Evolutionary conservation across 2,113 vertebrate genomes (phyloP).

Genomic region (Upupa epops): DNA sequence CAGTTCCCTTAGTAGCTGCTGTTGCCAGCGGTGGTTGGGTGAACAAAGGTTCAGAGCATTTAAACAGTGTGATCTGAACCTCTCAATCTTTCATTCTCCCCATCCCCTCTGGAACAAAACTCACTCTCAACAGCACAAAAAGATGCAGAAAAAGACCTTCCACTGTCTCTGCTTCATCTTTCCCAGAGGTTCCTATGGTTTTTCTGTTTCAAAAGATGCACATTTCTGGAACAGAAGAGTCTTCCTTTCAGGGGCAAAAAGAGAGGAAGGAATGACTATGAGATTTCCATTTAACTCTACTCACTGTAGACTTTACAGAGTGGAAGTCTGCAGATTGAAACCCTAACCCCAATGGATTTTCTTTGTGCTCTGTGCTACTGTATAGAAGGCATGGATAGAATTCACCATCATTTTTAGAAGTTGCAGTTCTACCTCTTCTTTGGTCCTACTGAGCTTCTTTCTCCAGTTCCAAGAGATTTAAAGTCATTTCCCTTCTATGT

Average conservation of each 20-base stretch:
- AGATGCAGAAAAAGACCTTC: neutral
- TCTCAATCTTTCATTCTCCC: neutral
- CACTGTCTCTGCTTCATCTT: neutral
- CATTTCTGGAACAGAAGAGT: neutral
- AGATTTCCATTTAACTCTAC: neutral
- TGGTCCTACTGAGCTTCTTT: neutral
- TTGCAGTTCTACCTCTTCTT: neutral
- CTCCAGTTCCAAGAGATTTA: neutral
- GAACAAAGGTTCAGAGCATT: neutral
- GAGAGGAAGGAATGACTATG: neutral
- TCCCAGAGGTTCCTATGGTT: neutral
- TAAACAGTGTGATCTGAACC: neutral
- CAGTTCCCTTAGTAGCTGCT: neutral
- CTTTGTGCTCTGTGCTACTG: neutral
- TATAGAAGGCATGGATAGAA: neutral
- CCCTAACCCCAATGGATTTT: neutral
- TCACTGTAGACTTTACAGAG: neutral
- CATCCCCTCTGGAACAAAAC: neutral
- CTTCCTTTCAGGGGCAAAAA: fast-evolving
- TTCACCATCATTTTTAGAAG: neutral
- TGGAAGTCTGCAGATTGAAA: neutral
- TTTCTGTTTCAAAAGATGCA: neutral
- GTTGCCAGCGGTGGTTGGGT: neutral
- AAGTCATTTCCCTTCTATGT: neutral
- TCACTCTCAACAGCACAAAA: neutral